Conservation (phyloP, 2,797 vertebrate species). For the Crypturellus tataupa region DNA sequence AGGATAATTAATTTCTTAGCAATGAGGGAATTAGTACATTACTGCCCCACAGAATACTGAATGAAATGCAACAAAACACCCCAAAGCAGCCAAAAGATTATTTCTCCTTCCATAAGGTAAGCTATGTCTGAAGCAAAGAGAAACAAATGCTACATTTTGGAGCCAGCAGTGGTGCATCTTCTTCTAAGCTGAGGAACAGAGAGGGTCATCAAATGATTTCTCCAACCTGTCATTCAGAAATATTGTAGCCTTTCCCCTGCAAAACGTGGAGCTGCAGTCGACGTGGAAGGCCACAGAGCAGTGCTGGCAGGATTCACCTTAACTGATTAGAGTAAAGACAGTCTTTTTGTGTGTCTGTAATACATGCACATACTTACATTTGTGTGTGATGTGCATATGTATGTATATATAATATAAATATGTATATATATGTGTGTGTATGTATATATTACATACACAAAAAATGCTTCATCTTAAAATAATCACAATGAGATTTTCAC, state of each 20-base stretch:
- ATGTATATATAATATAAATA: not conserved
- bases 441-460: not conserved
- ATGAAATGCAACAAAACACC: not conserved
- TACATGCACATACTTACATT: not conserved
- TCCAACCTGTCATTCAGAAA: not conserved
- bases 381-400: not conserved
- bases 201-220: not conserved
- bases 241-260: not conserved
- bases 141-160: not conserved
- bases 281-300: not conserved
- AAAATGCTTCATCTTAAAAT: not conserved
- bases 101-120: not conserved
- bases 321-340: not conserved
- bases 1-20: not conserved
- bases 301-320: not conserved
- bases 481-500: not conserved
- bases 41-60: not conserved
- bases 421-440: not conserved
- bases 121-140: not conserved
- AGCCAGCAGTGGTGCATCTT: not conserved
- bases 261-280: not conserved
- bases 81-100: not conserved
- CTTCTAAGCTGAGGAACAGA: not conserved
- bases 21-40: not conserved
- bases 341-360: not conserved